Evolutionary conservation across 1,140 invertebrate species (phyloP), one percentile per base, ranked within the genome.

Genomic region (Drosophila burlai): DNA sequence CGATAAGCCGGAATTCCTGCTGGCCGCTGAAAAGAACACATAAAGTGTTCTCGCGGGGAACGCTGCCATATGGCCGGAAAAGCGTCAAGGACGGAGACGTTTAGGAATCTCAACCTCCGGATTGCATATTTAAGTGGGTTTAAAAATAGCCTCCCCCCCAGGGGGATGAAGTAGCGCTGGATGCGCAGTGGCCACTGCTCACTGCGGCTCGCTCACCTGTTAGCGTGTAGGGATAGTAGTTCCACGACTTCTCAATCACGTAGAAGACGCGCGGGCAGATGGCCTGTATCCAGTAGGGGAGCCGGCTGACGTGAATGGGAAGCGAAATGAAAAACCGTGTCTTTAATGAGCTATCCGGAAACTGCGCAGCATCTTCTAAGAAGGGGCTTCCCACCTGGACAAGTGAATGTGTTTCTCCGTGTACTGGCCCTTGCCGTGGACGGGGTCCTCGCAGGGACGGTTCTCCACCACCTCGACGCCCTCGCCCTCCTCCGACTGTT

Each of bases 161-260:
- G 9, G 54, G 52, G 54, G 4, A 24, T 38, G 21, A 36, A 38
- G 13, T 24, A 34, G 34, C 13, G 52, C 2, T 18, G 34, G 55
- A 66, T 69, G 75, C 75, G 65, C 79, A 71, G 64, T 29, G 34
- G 18, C 26, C 24, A 4, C 21, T 36, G 7, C 26, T 47, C 29
- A 36, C 38, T 34, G 38, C 16, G 8, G 49, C 64, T 26, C 31
- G 62, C 68, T 84, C 94, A 96, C 96, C 97, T 95, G 97, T 98
- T 49, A 97, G 96, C 38, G 98, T 98, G 91, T 95, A 98, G 49
- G 98, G 98, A 94, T 98, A 99, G 94, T 97, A 98, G 93, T 99
- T 99, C 97, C 97, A 98, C 16, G 97, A 97, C 91, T 98, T 98
- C 93, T 98, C 98, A 72, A 96, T 98, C 1, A 98, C 95, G 93